These are phyloP conservation scores for Conopomorpha cramerella DNA, from an alignment of 1,140 invertebrate species.

Conservation along the genomic window DNA sequence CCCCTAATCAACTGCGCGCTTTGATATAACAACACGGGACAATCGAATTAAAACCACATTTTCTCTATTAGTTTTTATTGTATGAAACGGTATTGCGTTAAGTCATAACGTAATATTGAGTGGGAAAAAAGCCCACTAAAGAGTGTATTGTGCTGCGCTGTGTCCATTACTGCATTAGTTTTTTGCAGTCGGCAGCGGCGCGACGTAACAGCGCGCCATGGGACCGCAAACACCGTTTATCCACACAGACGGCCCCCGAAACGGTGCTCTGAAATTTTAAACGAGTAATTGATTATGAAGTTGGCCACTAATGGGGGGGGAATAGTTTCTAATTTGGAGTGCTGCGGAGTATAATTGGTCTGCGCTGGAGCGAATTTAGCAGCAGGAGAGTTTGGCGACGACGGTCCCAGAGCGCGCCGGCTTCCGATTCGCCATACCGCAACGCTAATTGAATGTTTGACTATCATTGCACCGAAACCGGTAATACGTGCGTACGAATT, in stretches of 20 bases:
- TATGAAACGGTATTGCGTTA: too few species aligned
- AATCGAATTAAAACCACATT: too few species aligned
- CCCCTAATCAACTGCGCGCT: too few species aligned
- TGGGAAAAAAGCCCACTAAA: too few species aligned
- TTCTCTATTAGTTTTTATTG: too few species aligned
- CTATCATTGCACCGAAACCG: slow-evolving; percentile 9
- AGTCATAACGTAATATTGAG: too few species aligned
- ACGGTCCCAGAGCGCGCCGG: slow-evolving; percentile 18
- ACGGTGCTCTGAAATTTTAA: slow-evolving; percentile 51
- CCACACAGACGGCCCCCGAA: slow-evolving; percentile 47
- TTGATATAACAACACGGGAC: too few species aligned
- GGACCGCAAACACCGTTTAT: slow-evolving; percentile 59
- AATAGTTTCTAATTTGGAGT: slow-evolving; percentile 60
- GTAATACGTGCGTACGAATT: slow-evolving; percentile 51
- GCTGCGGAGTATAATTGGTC: slow-evolving; percentile 44
- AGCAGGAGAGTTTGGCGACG: slow-evolving; percentile 47
- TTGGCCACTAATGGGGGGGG: slow-evolving; percentile 55
- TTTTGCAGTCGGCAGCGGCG: slow-evolving; percentile 8
- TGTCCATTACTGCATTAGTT: neutral
- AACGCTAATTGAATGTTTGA: too few species aligned
- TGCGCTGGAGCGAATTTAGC: slow-evolving; percentile 11
- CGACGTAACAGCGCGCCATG: slow-evolving; percentile 45
- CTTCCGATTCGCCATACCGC: slow-evolving; percentile 17
- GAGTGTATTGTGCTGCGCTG: too few species aligned
- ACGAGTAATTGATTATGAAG: slow-evolving; percentile 60